Percentiles rank a stretch among this genome's conserved stretches.
Conservation (phyloP, 2,888 invertebrate genomes). For the Andrena chrysosceles region DNA sequence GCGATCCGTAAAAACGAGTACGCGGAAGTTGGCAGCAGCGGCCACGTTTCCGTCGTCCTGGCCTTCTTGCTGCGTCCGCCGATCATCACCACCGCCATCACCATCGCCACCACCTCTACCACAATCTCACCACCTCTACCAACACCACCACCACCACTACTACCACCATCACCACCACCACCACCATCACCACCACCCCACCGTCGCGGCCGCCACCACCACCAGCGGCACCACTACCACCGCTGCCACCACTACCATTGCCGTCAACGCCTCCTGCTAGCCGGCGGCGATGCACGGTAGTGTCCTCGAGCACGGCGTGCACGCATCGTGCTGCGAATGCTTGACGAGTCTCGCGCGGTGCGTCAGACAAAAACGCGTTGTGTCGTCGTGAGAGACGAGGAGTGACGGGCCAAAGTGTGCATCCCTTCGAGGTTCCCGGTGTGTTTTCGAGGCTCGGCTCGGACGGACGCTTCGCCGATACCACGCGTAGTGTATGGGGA, state of each 20-base stretch:
- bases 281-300: constrained; percentile 74
- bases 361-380: constrained; percentile 70
- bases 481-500: constrained; percentile 73
- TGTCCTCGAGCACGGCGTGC: constrained; percentile 75
- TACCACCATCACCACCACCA: constrained; percentile 27
- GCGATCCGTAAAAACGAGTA: constrained; percentile 16
- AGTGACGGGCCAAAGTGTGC: constrained; percentile 70
- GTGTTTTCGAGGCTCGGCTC: constrained; percentile 69
- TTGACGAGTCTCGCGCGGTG: constrained; percentile 73
- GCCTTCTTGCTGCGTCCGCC: constrained; percentile 48
- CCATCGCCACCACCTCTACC: constrained; percentile 58
- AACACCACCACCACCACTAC: neutral
- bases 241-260: constrained; percentile 64
- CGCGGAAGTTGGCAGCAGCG: constrained; percentile 52
- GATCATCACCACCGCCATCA: constrained; percentile 62
- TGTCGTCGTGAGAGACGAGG: constrained; percentile 70
- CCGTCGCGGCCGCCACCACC: constrained; percentile 46
- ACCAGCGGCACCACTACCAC: constrained; percentile 42
- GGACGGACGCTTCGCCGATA: constrained; percentile 63
- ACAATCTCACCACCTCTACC: constrained; percentile 59
- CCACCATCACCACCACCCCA: constrained; percentile 29
- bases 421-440: constrained; percentile 66
- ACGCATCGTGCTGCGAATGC: constrained; percentile 75
- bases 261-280: constrained; percentile 70
- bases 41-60: constrained; percentile 61